Evolutionary conservation across 2,113 vertebrate genomes (phyloP), one percentile per base, ranked within the genome.

Genomic region (Meriones unguiculatus): DNA sequence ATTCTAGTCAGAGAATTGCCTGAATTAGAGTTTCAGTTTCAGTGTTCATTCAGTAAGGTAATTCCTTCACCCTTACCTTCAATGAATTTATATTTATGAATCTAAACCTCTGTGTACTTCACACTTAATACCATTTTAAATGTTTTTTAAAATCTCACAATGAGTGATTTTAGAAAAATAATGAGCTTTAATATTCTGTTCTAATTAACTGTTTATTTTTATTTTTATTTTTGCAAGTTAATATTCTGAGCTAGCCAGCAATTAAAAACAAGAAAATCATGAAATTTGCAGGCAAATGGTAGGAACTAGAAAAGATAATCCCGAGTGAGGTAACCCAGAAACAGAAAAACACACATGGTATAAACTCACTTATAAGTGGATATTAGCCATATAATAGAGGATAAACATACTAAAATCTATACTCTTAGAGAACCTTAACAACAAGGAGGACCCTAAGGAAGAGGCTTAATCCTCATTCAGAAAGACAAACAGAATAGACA

Each of bases 141-240:
- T 90, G 57, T 35, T 87, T 93, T 92, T 50, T 50, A 46, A 46
- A 95, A 86, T 86, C 69, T 91, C 92, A 89, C 4, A 81, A 38
- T 65, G 9, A 81, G 59, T 86, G 52, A 50, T 81, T 89, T 62
- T 59, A 77, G 87, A 91, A n/a, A 0, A 89, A 35, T 30, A 85
- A 88, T 78, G 52, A 96, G 69, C 30, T 86, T 89, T 85, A 85
- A 75, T 67, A 93, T 95, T 86, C 28, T 30, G 41, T 82, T 77
- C 35, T 32, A 73, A 25, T 92, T 73, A 46, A 46, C 41, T 46
- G 41, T 46, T 46, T 46, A 46, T n/a, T n/a, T 46, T 46, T 46
- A 46, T 46, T 46, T 90, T 92, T 64, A 89, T 87, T 95, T 84
- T 93, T 93, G 41, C 17, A 95, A 90, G 18, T 94, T 94, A 54